Percentiles rank a stretch among this genome's conserved stretches.
These are phyloP conservation scores for Chromobotia macracanthus DNA, from an alignment of 2,797 vertebrate species.

Conservation along the genomic window DNA sequence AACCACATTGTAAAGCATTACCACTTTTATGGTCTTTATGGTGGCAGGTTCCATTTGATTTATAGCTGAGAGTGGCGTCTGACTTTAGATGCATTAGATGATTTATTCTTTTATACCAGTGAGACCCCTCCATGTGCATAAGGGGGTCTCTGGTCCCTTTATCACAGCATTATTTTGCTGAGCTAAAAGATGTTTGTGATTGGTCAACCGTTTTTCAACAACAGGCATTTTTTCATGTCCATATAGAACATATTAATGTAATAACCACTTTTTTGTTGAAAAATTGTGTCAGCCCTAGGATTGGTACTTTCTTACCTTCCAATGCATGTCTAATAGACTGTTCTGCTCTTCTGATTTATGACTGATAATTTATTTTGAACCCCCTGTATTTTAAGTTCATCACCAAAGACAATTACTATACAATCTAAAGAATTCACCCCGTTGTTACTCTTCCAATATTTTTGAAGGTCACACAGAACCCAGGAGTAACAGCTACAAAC, in stretches of 20 bases:
- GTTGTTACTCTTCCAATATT: neutral
- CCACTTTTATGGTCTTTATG: neutral
- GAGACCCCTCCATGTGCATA: slow-evolving; percentile 6
- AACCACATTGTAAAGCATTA: no score
- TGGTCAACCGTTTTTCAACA: neutral
- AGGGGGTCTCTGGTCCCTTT: slow-evolving; percentile 5
- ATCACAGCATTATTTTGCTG: slow-evolving; percentile 10
- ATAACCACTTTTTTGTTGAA: neutral
- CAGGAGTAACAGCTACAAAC: neutral
- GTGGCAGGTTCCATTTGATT: neutral
- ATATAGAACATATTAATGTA: neutral
- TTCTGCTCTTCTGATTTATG: neutral
- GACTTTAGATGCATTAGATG: neutral
- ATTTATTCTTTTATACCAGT: slow-evolving; percentile 3
- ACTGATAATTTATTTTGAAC: neutral
- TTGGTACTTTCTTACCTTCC: neutral
- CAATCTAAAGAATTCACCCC: neutral
- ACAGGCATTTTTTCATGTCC: neutral
- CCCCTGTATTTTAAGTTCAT: slow-evolving; percentile 3
- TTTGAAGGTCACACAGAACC: slow-evolving; percentile 14
- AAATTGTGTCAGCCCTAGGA: neutral
- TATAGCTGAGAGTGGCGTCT: no score
- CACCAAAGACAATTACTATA: neutral
- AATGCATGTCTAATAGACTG: neutral
- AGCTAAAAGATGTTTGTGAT: neutral